These are phyloP conservation scores for Oopsacas minuta DNA, from an alignment of 37 sponge, comb jelly and placozoan genomes.

Conservation along the genomic window DNA sequence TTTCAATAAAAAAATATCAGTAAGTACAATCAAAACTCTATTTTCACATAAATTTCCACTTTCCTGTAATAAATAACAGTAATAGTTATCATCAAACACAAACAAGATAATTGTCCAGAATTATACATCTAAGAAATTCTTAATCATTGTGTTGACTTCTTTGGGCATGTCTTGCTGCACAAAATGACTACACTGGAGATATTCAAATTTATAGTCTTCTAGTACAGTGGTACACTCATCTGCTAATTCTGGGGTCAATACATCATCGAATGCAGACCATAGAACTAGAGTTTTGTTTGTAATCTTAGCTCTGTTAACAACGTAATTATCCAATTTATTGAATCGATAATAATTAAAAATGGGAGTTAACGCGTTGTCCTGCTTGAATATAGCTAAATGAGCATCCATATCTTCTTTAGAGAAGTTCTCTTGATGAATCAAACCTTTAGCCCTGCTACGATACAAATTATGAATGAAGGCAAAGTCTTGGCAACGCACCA, in stretches of 20 bases:
- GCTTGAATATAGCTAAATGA: constrained; percentile 50
- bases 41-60: too few species aligned
- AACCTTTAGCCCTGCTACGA: neutral
- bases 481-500: neutral
- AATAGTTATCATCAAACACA: too few species aligned
- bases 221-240: neutral
- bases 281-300: neutral
- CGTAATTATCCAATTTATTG: neutral
- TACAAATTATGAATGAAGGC: neutral
- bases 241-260: neutral
- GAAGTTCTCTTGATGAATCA: constrained; percentile 26
- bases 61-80: too few species aligned
- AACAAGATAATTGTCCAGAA: too few species aligned
- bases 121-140: neutral
- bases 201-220: neutral
- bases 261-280: neutral
- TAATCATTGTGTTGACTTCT: neutral
- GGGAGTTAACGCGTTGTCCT: constrained; percentile 47
- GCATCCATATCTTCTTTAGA: constrained; percentile 48
- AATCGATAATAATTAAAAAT: constrained; percentile 58
- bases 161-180: constrained; percentile 6
- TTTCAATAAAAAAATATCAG: too few species aligned
- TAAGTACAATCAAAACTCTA: too few species aligned
- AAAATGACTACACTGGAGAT: neutral
- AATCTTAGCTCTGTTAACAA: neutral